A percentile compares a stretch with the other conserved stretches of the same genome.
phyloP scores from a whole-genome alignment of 2,113 vertebrate genomes.

The Fulmarus glacialis region DNA sequence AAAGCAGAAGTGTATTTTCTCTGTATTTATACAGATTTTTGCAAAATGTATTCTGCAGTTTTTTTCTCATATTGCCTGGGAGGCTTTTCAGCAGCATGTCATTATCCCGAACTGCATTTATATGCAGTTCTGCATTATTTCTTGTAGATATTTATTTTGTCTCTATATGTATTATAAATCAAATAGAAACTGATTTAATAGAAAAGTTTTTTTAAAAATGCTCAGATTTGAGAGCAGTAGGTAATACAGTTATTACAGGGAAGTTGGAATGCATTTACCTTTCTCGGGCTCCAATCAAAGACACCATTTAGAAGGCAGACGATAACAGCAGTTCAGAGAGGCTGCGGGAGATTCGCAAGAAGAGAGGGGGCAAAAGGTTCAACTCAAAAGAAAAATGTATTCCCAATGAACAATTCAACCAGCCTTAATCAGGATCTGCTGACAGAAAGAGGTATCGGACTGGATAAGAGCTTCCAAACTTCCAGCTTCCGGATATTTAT shows the following conservation, averaged over 20 bases:
- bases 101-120: background rate
- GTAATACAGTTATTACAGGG: background rate
- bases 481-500: background rate
- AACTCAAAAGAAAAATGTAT: background rate
- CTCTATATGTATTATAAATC: background rate
- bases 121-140: background rate
- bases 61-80: background rate
- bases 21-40: background rate
- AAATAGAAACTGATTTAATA: background rate
- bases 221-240: background rate
- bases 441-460: background rate
- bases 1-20: background rate
- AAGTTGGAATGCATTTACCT: background rate
- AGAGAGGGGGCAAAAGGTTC: background rate
- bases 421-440: background rate
- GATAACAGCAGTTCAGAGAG: background rate
- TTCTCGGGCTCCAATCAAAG: background rate
- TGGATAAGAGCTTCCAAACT: background rate
- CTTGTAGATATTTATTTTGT: background rate
- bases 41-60: background rate
- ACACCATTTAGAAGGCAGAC: background rate
- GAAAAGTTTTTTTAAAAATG: background rate
- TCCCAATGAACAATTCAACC: background rate
- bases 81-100: background rate
- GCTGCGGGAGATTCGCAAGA: background rate